Percentiles rank a stretch among this genome's conserved stretches.
These are phyloP conservation scores for Zootoca vivipara DNA, from an alignment of 2,113 vertebrate species.

Conservation along the genomic window DNA sequence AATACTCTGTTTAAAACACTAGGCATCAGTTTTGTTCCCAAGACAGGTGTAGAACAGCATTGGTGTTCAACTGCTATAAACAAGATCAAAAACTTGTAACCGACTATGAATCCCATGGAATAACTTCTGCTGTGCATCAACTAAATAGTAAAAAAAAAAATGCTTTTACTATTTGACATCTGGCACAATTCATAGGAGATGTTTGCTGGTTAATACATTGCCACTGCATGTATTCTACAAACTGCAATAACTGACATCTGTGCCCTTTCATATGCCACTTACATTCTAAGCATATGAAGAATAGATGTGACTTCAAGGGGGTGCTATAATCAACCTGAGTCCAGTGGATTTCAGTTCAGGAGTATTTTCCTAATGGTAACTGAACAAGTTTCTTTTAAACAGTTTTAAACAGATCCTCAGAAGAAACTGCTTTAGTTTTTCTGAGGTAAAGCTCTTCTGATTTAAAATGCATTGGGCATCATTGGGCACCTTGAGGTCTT, in stretches of 20 bases:
- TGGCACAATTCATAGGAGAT: too few relatives aligned
- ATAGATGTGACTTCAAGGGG: neutral
- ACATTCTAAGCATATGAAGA: neutral
- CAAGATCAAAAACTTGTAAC: neutral
- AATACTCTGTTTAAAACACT: neutral
- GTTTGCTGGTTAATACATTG: too few relatives aligned
- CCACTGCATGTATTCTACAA: too few relatives aligned
- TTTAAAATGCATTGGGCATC: neutral
- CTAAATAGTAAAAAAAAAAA: neutral
- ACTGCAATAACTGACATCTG: neutral
- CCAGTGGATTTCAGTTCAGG: neutral
- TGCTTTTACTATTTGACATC: too few relatives aligned
- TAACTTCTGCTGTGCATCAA: neutral
- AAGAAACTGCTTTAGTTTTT: neutral
- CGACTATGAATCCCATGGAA: neutral
- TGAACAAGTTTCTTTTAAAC: neutral
- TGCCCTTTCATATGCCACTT: neutral
- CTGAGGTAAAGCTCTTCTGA: neutral
- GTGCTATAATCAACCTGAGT: too few relatives aligned
- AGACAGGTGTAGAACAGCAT: neutral
- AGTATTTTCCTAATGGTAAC: neutral
- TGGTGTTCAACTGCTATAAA: neutral
- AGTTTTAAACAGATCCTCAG: neutral
- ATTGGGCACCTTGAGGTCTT: neutral
- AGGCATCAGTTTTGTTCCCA: neutral